Conservation (phyloP, 2,797 vertebrate species). For the Geranospiza caerulescens region DNA sequence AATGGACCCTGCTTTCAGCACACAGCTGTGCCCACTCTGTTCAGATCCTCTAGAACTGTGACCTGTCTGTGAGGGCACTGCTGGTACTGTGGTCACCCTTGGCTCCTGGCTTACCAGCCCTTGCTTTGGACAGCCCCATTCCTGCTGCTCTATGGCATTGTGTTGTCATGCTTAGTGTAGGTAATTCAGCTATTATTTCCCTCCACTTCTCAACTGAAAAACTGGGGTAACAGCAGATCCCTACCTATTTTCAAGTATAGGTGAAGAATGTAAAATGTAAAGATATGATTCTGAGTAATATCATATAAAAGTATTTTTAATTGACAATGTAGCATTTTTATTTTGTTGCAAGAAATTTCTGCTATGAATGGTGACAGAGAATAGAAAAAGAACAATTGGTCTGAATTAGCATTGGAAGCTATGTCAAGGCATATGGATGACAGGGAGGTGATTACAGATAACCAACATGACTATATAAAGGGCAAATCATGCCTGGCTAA, state of each 20-base stretch:
- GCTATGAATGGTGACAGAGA: background rate
- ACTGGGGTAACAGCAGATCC: background rate
- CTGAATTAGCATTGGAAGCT: background rate
- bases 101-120: background rate
- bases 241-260: background rate
- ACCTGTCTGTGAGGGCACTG: background rate
- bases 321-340: background rate
- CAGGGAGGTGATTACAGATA: background rate
- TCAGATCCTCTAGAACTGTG: background rate
- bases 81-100: background rate
- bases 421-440: background rate
- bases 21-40: background rate
- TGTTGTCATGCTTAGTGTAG: background rate
- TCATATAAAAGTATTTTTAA: background rate
- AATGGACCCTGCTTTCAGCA: background rate
- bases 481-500: rapidly evolving
- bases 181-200: background rate
- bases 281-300: background rate
- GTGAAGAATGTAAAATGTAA: background rate
- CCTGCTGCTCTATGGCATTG: background rate
- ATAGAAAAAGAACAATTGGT: background rate
- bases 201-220: background rate
- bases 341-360: background rate
- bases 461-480: background rate
- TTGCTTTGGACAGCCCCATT: background rate